These are phyloP conservation scores for Danionella cerebrum DNA, from an alignment of 2,113 vertebrate genomes.

Conservation along the genomic window DNA sequence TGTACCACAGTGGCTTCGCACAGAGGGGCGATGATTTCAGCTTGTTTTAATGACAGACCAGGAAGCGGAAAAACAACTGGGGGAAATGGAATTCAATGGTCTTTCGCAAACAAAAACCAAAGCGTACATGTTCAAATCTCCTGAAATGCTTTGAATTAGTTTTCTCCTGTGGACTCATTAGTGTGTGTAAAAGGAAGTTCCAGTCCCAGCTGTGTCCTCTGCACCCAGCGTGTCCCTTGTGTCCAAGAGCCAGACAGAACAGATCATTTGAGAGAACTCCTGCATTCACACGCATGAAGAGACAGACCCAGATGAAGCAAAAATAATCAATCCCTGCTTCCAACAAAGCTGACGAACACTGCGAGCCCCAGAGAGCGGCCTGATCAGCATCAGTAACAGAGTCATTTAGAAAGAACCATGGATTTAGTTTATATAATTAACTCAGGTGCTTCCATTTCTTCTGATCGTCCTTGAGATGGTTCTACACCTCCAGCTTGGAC, in stretches of 20 bases:
- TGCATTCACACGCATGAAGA: conserved; percentile 40
- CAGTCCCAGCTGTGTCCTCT: conserved; percentile 21
- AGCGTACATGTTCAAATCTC: too few species aligned
- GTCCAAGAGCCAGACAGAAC: conserved; percentile 12
- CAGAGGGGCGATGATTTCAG: too few species aligned
- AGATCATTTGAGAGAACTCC: conserved; percentile 39
- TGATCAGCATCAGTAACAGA: neutral
- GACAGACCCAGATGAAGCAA: conserved; percentile 32
- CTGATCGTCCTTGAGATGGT: too few species aligned
- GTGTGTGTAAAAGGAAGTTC: conserved; percentile 23
- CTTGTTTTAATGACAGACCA: too few species aligned
- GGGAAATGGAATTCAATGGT: too few species aligned
- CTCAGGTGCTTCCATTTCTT: too few species aligned
- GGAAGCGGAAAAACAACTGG: too few species aligned
- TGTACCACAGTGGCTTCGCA: too few species aligned
- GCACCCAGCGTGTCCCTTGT: conserved; percentile 20
- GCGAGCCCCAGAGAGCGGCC: neutral
- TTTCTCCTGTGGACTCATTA: conserved; percentile 34
- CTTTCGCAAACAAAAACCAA: too few species aligned
- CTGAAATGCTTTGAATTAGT: neutral
- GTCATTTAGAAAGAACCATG: neutral
- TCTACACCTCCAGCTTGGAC: too few species aligned
- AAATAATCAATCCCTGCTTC: conserved; percentile 20
- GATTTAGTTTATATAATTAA: too few species aligned
- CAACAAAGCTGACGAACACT: neutral